phyloP scores from a whole-genome alignment of 2,888 invertebrate species.

The Parelbella ahira region DNA sequence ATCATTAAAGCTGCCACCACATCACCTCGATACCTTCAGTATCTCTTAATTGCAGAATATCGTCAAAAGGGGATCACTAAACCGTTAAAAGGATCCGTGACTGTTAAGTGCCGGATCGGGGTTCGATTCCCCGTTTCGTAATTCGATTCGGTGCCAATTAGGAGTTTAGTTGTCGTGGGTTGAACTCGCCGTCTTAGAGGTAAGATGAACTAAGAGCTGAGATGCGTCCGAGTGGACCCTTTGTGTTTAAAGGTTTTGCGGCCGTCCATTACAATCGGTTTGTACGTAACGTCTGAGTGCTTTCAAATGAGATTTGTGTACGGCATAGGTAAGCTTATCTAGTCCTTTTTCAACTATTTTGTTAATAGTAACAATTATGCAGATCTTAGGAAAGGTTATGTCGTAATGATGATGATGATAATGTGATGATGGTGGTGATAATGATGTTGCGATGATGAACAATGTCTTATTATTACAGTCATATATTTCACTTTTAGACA shows the following conservation, averaged over 20 bases:
- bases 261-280: slow-evolving; percentile 18
- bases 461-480: too few species aligned
- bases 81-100: slow-evolving; percentile 76
- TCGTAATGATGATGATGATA: too few species aligned
- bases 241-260: slow-evolving; percentile 32
- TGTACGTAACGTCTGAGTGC: slow-evolving; percentile 6
- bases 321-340: too few species aligned
- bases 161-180: slow-evolving; percentile 70
- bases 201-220: slow-evolving; percentile 45
- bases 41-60: slow-evolving; percentile 73
- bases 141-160: slow-evolving; percentile 77
- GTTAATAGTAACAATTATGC: too few species aligned
- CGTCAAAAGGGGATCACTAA: slow-evolving; percentile 73
- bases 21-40: slow-evolving; percentile 33
- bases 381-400: too few species aligned
- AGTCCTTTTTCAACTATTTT: too few species aligned
- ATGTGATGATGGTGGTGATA: too few species aligned
- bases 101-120: slow-evolving; percentile 73
- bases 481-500: too few species aligned
- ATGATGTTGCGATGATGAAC: too few species aligned
- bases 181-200: slow-evolving; percentile 56
- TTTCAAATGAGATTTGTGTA: slow-evolving; percentile 14
- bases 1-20: too few species aligned
- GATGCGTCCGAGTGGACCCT: slow-evolving; percentile 45
- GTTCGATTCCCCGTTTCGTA: slow-evolving; percentile 75